Percentiles rank a stretch among this genome's conserved stretches.
Conservation (phyloP, 2,797 vertebrate genomes). For the Pangasius sanitwongsei region DNA sequence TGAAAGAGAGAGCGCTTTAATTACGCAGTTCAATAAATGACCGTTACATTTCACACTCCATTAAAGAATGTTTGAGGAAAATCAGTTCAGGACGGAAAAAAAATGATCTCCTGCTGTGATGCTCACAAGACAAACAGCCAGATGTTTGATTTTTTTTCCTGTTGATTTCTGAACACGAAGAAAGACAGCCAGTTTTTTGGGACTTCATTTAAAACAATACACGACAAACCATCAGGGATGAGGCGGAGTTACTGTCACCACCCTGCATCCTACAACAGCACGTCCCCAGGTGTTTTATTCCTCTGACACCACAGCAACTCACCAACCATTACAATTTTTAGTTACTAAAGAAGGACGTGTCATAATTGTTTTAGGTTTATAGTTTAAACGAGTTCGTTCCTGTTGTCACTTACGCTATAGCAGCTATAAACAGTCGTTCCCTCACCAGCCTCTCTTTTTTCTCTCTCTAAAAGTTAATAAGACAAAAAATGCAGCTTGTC, state of each 20-base stretch:
- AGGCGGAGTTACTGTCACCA: background rate
- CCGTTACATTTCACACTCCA: slow-evolving; percentile 32
- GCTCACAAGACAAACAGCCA: slow-evolving; percentile 6
- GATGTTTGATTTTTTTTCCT: background rate
- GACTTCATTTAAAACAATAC: background rate
- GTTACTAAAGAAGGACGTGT: background rate
- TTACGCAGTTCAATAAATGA: slow-evolving; percentile 45
- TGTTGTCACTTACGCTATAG: background rate
- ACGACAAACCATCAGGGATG: background rate
- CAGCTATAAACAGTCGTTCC: background rate
- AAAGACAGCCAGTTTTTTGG: background rate
- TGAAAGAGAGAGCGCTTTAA: slow-evolving; percentile 31
- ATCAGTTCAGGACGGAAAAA: background rate
- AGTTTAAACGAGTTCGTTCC: too few species aligned
- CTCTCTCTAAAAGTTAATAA: background rate
- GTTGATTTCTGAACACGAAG: background rate
- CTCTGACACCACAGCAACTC: background rate
- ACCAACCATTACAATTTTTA: background rate
- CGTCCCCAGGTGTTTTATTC: background rate
- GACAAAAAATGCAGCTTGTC: background rate
- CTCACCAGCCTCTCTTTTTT: background rate
- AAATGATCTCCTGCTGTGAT: background rate
- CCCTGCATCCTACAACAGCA: background rate
- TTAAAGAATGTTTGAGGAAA: slow-evolving; percentile 28
- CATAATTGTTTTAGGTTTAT: background rate